A percentile compares a stretch with the other conserved stretches of the same genome.
Evolutionary conservation across 2,888 invertebrate species (phyloP).

Genomic region (Sphaerophoria taeniata): DNA sequence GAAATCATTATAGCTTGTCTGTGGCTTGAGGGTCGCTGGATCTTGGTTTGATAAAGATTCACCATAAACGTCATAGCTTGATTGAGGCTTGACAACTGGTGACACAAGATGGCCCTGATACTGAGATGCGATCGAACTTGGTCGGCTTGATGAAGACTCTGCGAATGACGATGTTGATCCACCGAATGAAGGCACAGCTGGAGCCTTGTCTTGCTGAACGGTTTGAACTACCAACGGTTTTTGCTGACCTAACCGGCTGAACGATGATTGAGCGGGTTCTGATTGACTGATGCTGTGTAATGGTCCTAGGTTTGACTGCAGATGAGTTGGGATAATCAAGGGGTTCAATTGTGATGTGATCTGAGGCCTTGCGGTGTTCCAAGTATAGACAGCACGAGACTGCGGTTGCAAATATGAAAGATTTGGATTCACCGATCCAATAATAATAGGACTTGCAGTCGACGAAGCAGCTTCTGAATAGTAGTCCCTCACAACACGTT

Average conservation of each 20-base stretch:
- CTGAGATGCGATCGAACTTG: neutral
- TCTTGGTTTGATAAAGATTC: neutral
- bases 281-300: too few relatives aligned
- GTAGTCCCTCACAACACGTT: too few relatives aligned
- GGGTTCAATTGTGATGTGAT: neutral
- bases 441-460: neutral
- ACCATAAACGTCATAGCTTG: neutral
- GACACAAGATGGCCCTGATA: neutral
- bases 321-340: neutral
- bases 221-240: too few relatives aligned
- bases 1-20: neutral
- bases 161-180: slow-evolving; percentile 4
- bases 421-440: too few relatives aligned
- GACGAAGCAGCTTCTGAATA: neutral
- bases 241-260: too few relatives aligned
- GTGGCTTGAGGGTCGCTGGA: neutral
- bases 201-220: slow-evolving; percentile 16
- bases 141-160: neutral
- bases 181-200: neutral
- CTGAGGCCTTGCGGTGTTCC: neutral
- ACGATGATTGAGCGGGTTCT: too few relatives aligned
- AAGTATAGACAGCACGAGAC: too few relatives aligned
- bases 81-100: slow-evolving; percentile 12
- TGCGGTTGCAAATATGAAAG: too few relatives aligned
- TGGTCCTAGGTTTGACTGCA: too few relatives aligned